Conservation (phyloP, 2,113 vertebrate genomes). For the Naja naja region DNA sequence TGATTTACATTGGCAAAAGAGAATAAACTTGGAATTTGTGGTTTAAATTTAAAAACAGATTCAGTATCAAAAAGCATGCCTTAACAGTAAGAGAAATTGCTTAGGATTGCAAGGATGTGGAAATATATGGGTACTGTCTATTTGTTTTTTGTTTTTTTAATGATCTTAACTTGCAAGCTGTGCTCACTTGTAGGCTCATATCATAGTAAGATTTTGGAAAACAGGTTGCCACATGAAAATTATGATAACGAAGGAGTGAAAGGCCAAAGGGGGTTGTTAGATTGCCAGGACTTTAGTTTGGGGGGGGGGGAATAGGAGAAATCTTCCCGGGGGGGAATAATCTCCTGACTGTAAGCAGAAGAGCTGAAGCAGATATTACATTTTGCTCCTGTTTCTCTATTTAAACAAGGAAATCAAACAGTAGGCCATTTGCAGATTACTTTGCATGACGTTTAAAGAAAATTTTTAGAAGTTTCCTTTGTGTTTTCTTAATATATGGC, state of each 20-base stretch:
- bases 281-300: background rate
- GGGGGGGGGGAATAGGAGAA: background rate
- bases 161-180: background rate
- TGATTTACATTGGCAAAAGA: background rate
- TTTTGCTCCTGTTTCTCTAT: background rate
- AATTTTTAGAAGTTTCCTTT: background rate
- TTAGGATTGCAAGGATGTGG: background rate
- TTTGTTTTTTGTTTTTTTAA: background rate
- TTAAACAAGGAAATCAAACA: background rate
- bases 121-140: background rate
- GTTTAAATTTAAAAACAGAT: background rate
- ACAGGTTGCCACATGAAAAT: background rate
- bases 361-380: background rate
- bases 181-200: background rate
- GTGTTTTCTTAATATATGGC: background rate
- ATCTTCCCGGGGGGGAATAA: background rate
- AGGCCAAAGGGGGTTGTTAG: background rate
- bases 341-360: background rate
- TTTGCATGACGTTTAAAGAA: background rate
- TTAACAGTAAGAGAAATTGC: background rate
- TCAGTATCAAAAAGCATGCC: background rate
- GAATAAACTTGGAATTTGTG: background rate
- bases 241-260: background rate
- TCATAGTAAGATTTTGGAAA: background rate
- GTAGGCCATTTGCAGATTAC: background rate